Evolutionary conservation across 2,888 invertebrate genomes (phyloP), one percentile per base, ranked within the genome.

Genomic region (Exephanes ischioxanthus): DNA sequence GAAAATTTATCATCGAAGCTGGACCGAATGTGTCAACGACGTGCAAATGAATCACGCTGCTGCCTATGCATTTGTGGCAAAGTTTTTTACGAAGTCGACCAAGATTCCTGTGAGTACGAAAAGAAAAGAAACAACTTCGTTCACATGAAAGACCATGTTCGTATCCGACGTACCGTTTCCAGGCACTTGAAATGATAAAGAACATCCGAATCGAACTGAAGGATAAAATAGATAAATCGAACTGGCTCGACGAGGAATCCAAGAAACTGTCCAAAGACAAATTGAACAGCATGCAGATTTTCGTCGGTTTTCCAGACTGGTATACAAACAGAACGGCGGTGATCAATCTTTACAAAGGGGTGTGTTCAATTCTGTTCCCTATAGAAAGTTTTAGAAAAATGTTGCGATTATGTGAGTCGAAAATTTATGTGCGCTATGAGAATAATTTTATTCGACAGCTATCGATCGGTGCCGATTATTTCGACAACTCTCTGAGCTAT

Each of bases 231-330:
- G 89, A 91, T 11, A 91, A 93, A 1, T 93, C 95, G 48, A 94
- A 94, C 48, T 96, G 96, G 96, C 95, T 96, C 95, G 95, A 95
- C 85, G 92, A 92, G 9, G 92, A 92, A 53, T 96, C 96, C 0
- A 95, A 94, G 89, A 86, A 89, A 22, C 92, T 94, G 5, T 95
- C 95, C 0, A 93, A 94, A 70, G 93, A 94, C 55, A 96, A 96
- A 93, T 95, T 94, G 3, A 90, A 94, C 77, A 92, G 93, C 5
- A 95, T 95, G 93, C 92, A 93, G 72, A 94, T 94, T 66, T 93
- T 94, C 78, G 95, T 96, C 80, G 96, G 95, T 1, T 96, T 95
- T 89, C 95, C 96, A 4, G 95, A 95, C 81, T 96, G 95, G 92
- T 95, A 95, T 81, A 91, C 94, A 33, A 94, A 95, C 89, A 92